phyloP scores from a whole-genome alignment of 2,888 invertebrate species.

The Lasioglossum vierecki region DNA sequence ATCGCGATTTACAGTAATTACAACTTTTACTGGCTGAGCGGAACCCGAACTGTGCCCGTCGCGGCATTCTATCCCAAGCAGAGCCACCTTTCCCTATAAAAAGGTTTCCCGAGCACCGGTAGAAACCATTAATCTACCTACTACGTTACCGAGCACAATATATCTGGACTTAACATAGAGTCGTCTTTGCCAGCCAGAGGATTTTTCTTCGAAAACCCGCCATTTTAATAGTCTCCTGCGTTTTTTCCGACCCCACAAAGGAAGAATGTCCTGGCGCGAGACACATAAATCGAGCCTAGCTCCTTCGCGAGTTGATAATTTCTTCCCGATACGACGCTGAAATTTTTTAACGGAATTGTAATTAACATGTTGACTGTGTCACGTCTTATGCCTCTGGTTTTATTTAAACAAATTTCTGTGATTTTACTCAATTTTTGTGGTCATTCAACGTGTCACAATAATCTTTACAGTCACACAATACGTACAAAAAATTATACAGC shows the following conservation, averaged over 20 bases:
- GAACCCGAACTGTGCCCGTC: constrained; percentile 55
- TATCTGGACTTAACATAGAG: constrained; percentile 51
- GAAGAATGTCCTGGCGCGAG: neutral
- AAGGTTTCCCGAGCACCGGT: constrained; percentile 39
- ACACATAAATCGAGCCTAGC: neutral
- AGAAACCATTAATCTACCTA: constrained; percentile 59
- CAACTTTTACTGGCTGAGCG: constrained; percentile 73
- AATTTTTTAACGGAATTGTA: neutral
- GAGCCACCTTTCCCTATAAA: constrained; percentile 51
- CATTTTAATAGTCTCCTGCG: constrained; percentile 44
- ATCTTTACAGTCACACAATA: neutral
- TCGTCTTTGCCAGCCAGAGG: constrained; percentile 31
- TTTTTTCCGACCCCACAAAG: constrained; percentile 18
- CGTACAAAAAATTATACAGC: no score
- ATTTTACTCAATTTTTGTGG: neutral
- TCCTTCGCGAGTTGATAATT: neutral
- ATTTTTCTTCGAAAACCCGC: constrained; percentile 43
- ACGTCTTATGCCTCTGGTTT: neutral
- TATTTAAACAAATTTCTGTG: neutral
- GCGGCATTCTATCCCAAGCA: constrained; percentile 43
- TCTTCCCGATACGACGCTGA: neutral
- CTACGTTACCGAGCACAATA: constrained; percentile 44
- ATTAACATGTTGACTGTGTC: neutral
- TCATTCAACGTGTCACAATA: neutral
- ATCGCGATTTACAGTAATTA: constrained; percentile 80